A percentile compares a stretch with the other conserved stretches of the same genome.
Evolutionary conservation across 1,140 invertebrate genomes (phyloP).

Genomic region (Nephotettix cincticeps): DNA sequence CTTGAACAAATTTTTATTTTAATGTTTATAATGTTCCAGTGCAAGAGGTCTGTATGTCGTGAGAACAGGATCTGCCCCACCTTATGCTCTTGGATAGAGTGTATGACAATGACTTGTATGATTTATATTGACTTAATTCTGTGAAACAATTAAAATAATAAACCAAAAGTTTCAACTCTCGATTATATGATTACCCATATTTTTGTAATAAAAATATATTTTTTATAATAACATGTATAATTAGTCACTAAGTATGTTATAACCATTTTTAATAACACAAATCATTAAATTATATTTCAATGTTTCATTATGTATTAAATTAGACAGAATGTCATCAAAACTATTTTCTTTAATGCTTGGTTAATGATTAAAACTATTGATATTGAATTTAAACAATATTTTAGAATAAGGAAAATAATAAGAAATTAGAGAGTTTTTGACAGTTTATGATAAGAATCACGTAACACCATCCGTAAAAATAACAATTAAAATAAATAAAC

Average conservation of each 20-base stretch:
- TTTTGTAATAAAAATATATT: neutral
- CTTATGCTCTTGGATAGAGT: constrained; percentile 31
- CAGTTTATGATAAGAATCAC: no score
- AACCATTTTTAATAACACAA: neutral
- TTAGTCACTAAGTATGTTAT: neutral
- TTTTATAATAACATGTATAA: neutral
- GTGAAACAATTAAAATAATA: neutral
- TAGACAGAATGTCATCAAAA: neutral
- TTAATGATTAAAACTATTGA: no score
- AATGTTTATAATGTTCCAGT: constrained; percentile 22
- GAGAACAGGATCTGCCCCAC: constrained; percentile 26
- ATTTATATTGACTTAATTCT: neutral
- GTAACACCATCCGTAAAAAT: no score
- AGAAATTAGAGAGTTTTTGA: no score
- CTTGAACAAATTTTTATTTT: neutral
- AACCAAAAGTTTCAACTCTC: neutral
- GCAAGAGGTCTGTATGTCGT: constrained; percentile 32
- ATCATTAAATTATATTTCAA: neutral
- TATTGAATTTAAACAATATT: no score
- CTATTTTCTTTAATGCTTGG: neutral
- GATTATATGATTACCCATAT: neutral
- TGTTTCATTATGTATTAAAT: neutral
- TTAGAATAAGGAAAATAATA: no score
- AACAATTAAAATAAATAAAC: no score
- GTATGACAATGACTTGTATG: no score